These are phyloP conservation scores for Busseola fusca DNA, from an alignment of 2,888 invertebrate species.

Conservation along the genomic window DNA sequence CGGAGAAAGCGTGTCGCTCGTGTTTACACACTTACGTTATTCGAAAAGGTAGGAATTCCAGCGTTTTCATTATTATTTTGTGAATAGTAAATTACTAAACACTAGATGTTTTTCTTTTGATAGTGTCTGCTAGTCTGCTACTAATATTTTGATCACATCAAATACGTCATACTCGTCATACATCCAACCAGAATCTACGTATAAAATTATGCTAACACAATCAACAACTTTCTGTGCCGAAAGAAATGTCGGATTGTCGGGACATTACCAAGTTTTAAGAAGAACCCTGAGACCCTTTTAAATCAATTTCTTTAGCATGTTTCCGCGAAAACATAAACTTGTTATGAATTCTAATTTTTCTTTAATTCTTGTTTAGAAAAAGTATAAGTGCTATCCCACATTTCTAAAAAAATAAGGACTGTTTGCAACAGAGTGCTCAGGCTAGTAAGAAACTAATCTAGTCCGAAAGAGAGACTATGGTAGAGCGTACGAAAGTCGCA, in stretches of 20 bases:
- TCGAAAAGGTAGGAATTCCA: background rate
- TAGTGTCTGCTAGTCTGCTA: background rate
- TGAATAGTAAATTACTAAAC: background rate
- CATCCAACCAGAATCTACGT: background rate
- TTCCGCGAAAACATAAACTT: constrained; percentile 14
- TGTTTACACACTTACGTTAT: background rate
- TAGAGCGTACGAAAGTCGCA: no score
- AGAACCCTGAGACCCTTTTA: constrained; percentile 23
- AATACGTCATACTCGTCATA: background rate
- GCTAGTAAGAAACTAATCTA: no score
- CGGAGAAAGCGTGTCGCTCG: background rate
- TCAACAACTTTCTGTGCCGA: constrained; percentile 18
- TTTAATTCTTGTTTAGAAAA: constrained; percentile 1
- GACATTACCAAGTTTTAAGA: constrained; percentile 26
- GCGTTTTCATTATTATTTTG: background rate
- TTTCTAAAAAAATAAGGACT: constrained; percentile 10
- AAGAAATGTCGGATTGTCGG: constrained; percentile 25
- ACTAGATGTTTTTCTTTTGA: background rate
- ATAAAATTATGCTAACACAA: constrained; percentile 18
- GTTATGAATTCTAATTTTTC: constrained; percentile 20
- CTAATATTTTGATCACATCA: background rate
- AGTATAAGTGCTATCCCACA: background rate
- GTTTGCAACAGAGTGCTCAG: no score
- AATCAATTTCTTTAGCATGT: constrained; percentile 29
- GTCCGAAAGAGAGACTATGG: no score